Percentiles rank a stretch among this genome's conserved stretches.
phyloP scores from a whole-genome alignment of 2,888 invertebrate species.

The Nesidiocoris tenuis region DNA sequence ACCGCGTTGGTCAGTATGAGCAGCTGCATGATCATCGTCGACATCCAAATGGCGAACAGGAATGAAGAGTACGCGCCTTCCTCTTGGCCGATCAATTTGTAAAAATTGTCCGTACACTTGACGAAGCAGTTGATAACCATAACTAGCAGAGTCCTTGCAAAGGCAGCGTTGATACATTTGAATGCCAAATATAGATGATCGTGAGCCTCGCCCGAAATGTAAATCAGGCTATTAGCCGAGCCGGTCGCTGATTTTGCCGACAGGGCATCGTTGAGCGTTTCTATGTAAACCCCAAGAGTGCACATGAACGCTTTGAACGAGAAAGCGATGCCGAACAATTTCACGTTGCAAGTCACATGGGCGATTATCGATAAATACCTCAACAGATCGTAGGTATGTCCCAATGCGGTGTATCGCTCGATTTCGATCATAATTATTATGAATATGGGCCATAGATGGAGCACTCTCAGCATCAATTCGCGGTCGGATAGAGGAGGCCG shows the following conservation, averaged over 20 bases:
- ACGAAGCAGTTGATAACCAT: conserved; percentile 25
- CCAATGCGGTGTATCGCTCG: background rate
- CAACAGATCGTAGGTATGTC: background rate
- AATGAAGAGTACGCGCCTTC: background rate
- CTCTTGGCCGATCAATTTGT: conserved; percentile 15
- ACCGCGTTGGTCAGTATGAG: conserved; percentile 13
- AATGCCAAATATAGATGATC: conserved; percentile 5
- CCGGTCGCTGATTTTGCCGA: background rate
- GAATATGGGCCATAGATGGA: conserved; percentile 8
- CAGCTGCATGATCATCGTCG: conserved; percentile 23
- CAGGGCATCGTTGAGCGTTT: background rate
- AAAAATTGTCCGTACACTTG: conserved; percentile 35
- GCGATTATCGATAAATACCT: background rate
- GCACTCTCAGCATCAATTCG: background rate
- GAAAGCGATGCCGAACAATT: conserved; percentile 20
- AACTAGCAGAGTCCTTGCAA: conserved; percentile 19
- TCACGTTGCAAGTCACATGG: conserved; percentile 3
- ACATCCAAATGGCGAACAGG: conserved; percentile 9
- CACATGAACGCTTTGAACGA: conserved; percentile 14
- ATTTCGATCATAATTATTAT: background rate
- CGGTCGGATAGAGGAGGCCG: background rate
- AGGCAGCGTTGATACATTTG: conserved; percentile 6
- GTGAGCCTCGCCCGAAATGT: conserved; percentile 2
- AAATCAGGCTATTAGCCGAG: background rate
- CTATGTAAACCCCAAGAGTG: conserved; percentile 2